Evolutionary conservation across 2,888 invertebrate species (phyloP), one percentile per base, ranked within the genome.

Genomic region (Polymixis flavicincta): DNA sequence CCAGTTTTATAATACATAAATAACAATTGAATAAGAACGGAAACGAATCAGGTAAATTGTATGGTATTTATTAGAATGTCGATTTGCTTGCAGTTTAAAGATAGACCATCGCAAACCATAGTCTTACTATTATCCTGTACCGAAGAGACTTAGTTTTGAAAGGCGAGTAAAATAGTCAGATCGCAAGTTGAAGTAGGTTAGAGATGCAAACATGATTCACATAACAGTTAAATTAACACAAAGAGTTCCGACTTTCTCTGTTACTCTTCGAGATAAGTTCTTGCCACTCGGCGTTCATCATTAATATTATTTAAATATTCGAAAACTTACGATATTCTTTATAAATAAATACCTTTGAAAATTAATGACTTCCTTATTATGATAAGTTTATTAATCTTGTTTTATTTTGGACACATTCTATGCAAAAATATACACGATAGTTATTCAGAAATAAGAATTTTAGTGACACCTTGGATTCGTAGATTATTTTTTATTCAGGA

Each of bases 171-270:
- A 77, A 74, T 67, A 73, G 55, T 54, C 11, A 45, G 14, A 50
- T 61, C 17, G 25, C 28, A 81, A 76, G 77, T 83, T 66, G 83
- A 81, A 76, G 77, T 83, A 68, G 83, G 86, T 73, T 80, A 78
- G 25, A 83, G 79, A 71, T 84, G 78, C 77, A 81, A 86, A 83
- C 71, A 69, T 76, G 76, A 80, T 80, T 85, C 84, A 85, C 73
- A 77, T 80, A 78, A 86, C 84, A 81, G 86, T 86, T 85, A 82
- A 73, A 75, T 69, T 42, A 78, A 76, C 73, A 85, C 77, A 84
- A 86, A 83, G 77, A 81, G 67, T 48, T 54, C 55, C 42, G 70
- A 82, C 82, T 80, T 84, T 80, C 85, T 82, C 85, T 85, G 71
- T 66, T 80, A 69, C 50, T 71, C 64, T 73, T 59, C 55, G 70